Base-by-base conservation (phyloP, 2,888 invertebrate species). In the Griposia aprilina region DNA sequence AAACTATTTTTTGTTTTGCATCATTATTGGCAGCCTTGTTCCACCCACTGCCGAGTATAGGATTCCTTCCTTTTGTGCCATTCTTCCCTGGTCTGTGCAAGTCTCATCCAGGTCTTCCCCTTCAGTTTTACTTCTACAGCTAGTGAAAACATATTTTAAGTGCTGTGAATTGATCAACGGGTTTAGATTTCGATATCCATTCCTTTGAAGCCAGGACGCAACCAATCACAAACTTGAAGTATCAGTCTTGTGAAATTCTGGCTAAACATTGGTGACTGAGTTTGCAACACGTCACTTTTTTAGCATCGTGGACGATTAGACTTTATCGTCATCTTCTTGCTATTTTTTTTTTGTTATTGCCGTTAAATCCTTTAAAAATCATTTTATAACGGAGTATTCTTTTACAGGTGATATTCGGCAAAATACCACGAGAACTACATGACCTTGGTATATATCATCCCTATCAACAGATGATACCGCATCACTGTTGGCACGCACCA, bases 401-500 rank as follows among this genome's bases (percentile, higher is more conserved):
- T 65, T 79, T 41, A 26, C 60, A 79, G 79, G 48, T 79, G 20
- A 50, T 60, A 62, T 23, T 48, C 66, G 23, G 73, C 17, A 1
- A 60, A 57, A 4, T 8, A 2, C 79, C 79, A 13, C 66, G 66
- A n/a, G 48, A 55, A 13, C 36, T 15, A 1, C 0, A 1, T 2
- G 10, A 73, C 5, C 0, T 79, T 23, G 79, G 79, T 48, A 3
- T 79, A 7, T n/a, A 20, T 48, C 65, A 83, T 60, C 76, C 76
- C 20, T 76, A 74, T 50, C 83, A 80, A 50, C 45, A 80, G 59
- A 65, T 8, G 23, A 74, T 83, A 57, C 83, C 83, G 0, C 36
- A 20, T 30, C 50, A 80, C 20, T 83, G 83, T 36, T 83, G 83
- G 83, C 41, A 15, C 0, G 4, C 76, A 60, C 83, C 83, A 15